Percentiles rank a stretch among this genome's conserved stretches.
These are phyloP conservation scores for Eristalis intricaria DNA, from an alignment of 2,888 invertebrate species.

Conservation along the genomic window DNA sequence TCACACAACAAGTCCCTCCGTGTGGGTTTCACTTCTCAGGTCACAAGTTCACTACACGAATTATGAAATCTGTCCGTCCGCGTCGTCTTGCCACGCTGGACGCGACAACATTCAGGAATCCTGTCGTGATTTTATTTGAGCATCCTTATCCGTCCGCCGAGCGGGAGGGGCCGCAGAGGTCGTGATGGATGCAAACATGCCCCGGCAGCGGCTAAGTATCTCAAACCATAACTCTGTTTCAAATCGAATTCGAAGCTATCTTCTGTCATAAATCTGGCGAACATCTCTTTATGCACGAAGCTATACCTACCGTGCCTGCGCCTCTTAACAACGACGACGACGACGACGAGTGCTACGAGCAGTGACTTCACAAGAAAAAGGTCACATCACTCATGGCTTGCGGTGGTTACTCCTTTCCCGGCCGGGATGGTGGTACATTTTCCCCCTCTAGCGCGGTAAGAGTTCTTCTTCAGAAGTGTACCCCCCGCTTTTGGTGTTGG, in stretches of 20 bases:
- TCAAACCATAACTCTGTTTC: conserved; percentile 24
- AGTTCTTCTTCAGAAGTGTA: conserved; percentile 42
- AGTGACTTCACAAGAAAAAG: conserved; percentile 33
- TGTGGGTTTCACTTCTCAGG: conserved; percentile 41
- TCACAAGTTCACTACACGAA: conserved; percentile 40
- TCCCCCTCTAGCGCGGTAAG: neutral
- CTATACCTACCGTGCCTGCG: conserved; percentile 22
- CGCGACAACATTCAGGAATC: neutral
- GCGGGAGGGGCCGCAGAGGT: conserved; percentile 10
- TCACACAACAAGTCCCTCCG: conserved; percentile 6
- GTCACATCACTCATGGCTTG: conserved; percentile 63
- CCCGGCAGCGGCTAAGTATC: conserved; percentile 3
- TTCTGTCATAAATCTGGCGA: conserved; percentile 23
- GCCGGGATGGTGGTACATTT: neutral
- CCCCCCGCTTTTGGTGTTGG: conserved; percentile 52
- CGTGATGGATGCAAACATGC: conserved; percentile 48
- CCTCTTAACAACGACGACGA: conserved; percentile 22
- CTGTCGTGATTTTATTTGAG: conserved; percentile 2
- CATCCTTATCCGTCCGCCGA: neutral
- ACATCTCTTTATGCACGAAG: conserved; percentile 31
- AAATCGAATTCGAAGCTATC: conserved; percentile 21
- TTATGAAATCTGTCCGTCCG: conserved; percentile 29
- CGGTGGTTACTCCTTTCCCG: conserved; percentile 27
- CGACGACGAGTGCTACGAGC: neutral
- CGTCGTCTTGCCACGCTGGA: neutral